These are phyloP conservation scores for Ahaetulla prasina DNA, from an alignment of 2,113 vertebrate species.

Conservation along the genomic window DNA sequence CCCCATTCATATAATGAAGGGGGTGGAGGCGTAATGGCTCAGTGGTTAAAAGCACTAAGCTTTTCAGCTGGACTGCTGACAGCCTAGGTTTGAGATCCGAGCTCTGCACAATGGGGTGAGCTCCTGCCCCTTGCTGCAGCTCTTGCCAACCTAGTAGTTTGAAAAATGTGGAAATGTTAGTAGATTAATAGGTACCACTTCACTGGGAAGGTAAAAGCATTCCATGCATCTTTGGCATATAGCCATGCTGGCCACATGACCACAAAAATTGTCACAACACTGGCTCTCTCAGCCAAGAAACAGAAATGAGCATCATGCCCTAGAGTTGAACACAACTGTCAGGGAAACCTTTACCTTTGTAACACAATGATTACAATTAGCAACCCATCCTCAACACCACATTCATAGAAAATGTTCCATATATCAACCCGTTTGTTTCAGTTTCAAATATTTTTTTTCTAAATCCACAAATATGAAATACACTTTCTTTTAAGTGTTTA, in stretches of 20 bases:
- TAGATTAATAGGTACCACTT: background rate
- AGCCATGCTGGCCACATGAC: no score
- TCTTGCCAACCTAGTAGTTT: background rate
- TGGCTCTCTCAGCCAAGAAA: background rate
- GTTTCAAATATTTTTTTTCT: background rate
- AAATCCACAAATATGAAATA: background rate
- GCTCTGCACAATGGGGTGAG: background rate
- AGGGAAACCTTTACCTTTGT: background rate
- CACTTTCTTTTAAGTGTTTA: background rate
- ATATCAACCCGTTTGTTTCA: background rate
- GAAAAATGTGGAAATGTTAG: background rate
- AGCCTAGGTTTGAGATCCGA: no score
- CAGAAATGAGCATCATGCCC: background rate
- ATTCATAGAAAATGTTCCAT: background rate
- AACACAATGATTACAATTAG: background rate
- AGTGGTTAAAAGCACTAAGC: no score
- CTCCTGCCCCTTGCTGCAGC: background rate
- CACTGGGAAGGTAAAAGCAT: background rate
- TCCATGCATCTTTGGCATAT: background rate
- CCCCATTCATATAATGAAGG: no score
- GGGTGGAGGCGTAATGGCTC: no score
- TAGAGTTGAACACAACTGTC: background rate
- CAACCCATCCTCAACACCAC: background rate
- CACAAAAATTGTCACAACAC: background rate
- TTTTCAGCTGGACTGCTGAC: no score